Evolutionary conservation across 2,888 invertebrate species (phyloP).

Genomic region (Tipula unca): DNA sequence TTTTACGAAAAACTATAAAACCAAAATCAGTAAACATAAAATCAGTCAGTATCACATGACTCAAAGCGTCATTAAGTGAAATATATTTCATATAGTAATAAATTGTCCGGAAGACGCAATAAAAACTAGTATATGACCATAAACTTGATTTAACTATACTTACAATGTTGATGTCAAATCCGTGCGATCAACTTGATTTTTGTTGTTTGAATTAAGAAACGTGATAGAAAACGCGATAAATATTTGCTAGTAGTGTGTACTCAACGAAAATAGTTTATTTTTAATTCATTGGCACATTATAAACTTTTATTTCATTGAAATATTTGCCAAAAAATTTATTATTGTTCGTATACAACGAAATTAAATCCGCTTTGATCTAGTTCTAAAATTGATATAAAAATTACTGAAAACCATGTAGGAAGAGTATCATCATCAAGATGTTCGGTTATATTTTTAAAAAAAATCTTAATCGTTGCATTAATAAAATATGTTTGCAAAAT

Average conservation of each 20-base stretch:
- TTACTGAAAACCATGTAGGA: background rate
- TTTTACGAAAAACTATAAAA: no score
- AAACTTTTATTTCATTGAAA: background rate
- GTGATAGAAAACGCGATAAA: background rate
- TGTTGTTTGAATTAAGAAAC: background rate
- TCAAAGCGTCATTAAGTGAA: no score
- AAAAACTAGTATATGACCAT: background rate
- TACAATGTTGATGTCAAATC: background rate
- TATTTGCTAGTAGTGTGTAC: background rate
- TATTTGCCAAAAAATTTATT: background rate
- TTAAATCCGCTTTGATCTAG: background rate
- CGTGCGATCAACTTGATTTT: background rate
- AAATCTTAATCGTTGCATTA: background rate
- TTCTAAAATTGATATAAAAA: background rate
- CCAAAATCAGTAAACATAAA: no score
- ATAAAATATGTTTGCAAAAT: background rate
- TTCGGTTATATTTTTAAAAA: background rate
- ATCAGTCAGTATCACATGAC: no score
- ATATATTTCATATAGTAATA: no score
- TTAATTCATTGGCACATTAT: background rate
- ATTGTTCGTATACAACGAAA: background rate
- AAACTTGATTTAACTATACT: background rate
- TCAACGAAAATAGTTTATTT: background rate
- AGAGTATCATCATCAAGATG: background rate
- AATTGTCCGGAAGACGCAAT: background rate